Percentiles rank a stretch among this genome's conserved stretches.
phyloP scores from a whole-genome alignment of 1,140 invertebrate species.

The Chrysopa pallens region DNA sequence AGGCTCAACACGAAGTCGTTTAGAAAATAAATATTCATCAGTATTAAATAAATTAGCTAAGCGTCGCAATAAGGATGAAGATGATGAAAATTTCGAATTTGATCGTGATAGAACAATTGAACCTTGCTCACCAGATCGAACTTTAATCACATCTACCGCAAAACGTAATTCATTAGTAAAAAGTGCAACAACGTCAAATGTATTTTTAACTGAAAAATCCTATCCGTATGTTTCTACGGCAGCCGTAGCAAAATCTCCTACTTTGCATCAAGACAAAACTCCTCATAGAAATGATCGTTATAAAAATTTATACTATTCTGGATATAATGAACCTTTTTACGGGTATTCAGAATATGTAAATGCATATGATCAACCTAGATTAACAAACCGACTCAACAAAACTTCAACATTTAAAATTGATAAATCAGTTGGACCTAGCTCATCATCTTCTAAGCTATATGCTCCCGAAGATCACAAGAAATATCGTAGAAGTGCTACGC shows the following conservation, averaged over 20 bases:
- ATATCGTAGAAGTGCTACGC: constrained; percentile 13
- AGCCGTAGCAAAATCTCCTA: constrained; percentile 5
- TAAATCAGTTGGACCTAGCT: constrained; percentile 27
- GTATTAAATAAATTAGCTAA: constrained; percentile 45
- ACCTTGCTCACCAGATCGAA: constrained; percentile 22
- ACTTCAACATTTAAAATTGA: constrained; percentile 22
- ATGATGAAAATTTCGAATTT: constrained; percentile 13
- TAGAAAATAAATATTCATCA: constrained; percentile 57
- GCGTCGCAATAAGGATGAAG: constrained; percentile 26
- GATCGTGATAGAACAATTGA: constrained; percentile 47
- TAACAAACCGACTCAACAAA: constrained; percentile 16
- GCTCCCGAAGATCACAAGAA: constrained; percentile 21
- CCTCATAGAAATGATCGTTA: constrained; percentile 28
- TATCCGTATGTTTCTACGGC: constrained; percentile 32
- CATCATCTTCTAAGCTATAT: constrained; percentile 29
- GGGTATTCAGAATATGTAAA: constrained; percentile 15
- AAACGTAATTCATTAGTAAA: constrained; percentile 26
- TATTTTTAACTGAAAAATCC: constrained; percentile 44
- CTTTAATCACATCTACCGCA: constrained; percentile 25
- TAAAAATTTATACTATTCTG: constrained; percentile 10
- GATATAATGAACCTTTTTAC: constrained; percentile 14
- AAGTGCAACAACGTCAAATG: constrained; percentile 37
- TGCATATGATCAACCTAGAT: constrained; percentile 9
- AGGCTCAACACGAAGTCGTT: constrained; percentile 35
- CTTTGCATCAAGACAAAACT: constrained; percentile 33